These are phyloP conservation scores for Meteorus sp. DNA, from an alignment of 1,140 invertebrate genomes.

Conservation along the genomic window DNA sequence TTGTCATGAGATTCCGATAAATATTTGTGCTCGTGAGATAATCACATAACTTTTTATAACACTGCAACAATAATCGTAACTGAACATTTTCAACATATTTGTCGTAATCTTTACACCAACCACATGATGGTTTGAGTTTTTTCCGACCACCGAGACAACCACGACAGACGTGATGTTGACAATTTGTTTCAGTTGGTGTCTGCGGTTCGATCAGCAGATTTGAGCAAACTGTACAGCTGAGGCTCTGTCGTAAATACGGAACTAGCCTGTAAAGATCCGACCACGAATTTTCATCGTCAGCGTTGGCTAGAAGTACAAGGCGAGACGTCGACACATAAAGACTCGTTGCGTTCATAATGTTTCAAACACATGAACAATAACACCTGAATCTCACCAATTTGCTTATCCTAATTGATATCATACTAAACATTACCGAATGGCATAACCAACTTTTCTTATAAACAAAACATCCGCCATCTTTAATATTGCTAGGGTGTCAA, in stretches of 20 bases:
- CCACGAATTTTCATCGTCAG: slow-evolving; percentile 72
- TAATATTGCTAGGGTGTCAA: slow-evolving; percentile 34
- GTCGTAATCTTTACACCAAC: slow-evolving; percentile 82
- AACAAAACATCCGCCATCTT: slow-evolving; percentile 54
- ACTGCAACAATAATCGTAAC: slow-evolving; percentile 77
- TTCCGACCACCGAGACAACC: slow-evolving; percentile 81
- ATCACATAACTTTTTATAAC: slow-evolving; percentile 86
- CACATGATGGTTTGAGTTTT: slow-evolving; percentile 79
- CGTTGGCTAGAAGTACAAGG: slow-evolving; percentile 72
- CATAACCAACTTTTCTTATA: slow-evolving; percentile 43
- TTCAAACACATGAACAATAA: neutral
- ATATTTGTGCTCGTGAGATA: slow-evolving; percentile 75
- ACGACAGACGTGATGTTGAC: slow-evolving; percentile 87
- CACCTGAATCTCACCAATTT: neutral
- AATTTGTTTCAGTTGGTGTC: slow-evolving; percentile 77
- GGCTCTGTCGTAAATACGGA: slow-evolving; percentile 80
- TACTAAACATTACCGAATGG: slow-evolving; percentile 32
- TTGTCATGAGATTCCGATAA: slow-evolving; percentile 64
- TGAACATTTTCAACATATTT: slow-evolving; percentile 83
- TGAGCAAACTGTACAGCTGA: slow-evolving; percentile 87
- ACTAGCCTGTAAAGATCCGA: slow-evolving; percentile 80
- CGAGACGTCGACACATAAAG: slow-evolving; percentile 83
- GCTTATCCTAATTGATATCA: slow-evolving; percentile 5
- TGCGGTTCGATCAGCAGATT: slow-evolving; percentile 81
- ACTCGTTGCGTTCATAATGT: slow-evolving; percentile 80